Percentiles rank a stretch among this genome's conserved stretches.
Conservation (phyloP, 2,113 vertebrate species). For the Brachyhypopomus gauderio region DNA sequence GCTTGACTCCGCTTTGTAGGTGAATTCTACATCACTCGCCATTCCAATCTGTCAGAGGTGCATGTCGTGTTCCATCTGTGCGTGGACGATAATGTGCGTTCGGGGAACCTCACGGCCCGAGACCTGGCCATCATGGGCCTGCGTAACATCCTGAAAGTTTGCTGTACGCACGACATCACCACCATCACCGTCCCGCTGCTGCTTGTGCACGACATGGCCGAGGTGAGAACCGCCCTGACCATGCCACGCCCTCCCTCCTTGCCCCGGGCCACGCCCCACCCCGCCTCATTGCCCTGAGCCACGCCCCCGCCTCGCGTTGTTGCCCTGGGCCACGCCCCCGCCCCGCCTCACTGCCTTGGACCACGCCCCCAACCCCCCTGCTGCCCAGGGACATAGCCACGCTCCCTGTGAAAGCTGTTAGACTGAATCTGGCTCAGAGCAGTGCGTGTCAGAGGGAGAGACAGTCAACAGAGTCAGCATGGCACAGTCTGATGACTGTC, state of each 20-base stretch:
- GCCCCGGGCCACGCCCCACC: neutral
- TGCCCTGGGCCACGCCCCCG: no score
- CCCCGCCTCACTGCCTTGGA: neutral
- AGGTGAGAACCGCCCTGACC: slow-evolving; percentile 77
- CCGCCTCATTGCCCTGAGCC: neutral
- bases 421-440: neutral
- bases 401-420: neutral
- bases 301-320: no score
- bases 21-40: slow-evolving; percentile 94
- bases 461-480: no score
- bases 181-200: slow-evolving; percentile 93
- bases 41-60: slow-evolving; percentile 96
- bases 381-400: neutral
- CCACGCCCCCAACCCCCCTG: no score
- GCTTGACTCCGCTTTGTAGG: slow-evolving; percentile 69
- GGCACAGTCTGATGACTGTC: no score
- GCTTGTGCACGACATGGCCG: slow-evolving; percentile 96
- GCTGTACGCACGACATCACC: slow-evolving; percentile 95
- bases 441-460: no score
- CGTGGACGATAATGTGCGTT: slow-evolving; percentile 94
- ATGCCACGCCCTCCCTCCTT: neutral
- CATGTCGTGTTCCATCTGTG: slow-evolving; percentile 95
- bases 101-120: slow-evolving; percentile 88
- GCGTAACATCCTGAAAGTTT: slow-evolving; percentile 96
- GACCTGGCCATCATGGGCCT: slow-evolving; percentile 98